Evolutionary conservation across 2,888 invertebrate species (phyloP), one percentile per base, ranked within the genome.

Genomic region (Ashinkailepas kermadecensis): DNA sequence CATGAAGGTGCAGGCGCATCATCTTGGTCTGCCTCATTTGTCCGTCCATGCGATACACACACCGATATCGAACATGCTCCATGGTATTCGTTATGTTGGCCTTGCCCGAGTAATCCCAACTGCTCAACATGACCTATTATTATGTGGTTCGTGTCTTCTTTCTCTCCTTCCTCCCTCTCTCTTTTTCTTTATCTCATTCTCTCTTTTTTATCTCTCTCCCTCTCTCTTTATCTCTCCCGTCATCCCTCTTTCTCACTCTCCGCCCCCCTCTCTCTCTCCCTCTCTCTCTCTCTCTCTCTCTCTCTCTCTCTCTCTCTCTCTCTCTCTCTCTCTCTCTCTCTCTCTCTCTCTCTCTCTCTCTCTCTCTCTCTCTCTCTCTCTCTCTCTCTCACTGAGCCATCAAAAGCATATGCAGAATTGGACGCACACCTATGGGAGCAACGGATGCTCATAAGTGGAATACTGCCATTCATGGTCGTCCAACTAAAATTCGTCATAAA

Each of bases 231-330:
- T 79, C 56, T 65, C 81, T 78, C 81, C 21, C 23, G 23, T 58
- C 64, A 81, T 80, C 81, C 25, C 80, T 74, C 79, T 81, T 80
- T 81, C 82, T 81, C 81, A 25, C 81, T 70, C 56, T 80, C 39
- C 39, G 39, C 39, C 39, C 39, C 39, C 39, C 39, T 4, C 39
- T 39, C 62, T 64, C 80, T 78, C 65, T 58, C 74, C 78, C 64
- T 81, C 82, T 59, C 80, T 70, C 21, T 64, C 54, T 54, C 62
- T 54, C 56, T 80, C 84, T 85, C 84, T 85, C 84, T 85, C 82
- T 86, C 87, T 85, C 86, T 86, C 86, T 86, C 86, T 88, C 87
- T 88, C 88, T 86, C 67, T 62, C 59, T 62, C 80, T 25, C 23
- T 78, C 78, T 54, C 54, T 65, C 64, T 79, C 23, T 74, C 54